phyloP scores from a whole-genome alignment of 2,888 invertebrate genomes.

The Hydriomena furcata region DNA sequence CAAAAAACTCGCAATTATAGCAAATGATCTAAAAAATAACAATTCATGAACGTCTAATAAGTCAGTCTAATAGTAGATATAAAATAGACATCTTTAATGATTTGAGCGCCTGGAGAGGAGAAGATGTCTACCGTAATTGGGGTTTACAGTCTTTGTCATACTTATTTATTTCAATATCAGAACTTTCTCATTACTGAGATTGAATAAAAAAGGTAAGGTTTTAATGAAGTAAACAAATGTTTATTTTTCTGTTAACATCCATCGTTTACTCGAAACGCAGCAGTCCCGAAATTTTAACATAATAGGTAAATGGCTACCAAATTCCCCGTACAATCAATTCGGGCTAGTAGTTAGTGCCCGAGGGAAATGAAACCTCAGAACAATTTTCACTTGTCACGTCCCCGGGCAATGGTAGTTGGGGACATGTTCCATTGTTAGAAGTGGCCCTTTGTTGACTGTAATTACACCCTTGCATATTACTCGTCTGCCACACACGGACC shows the following conservation, averaged over 20 bases:
- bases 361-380: slow-evolving; percentile 5
- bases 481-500: slow-evolving; percentile 64
- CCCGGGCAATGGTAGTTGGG: neutral
- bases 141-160: no score
- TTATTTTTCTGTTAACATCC: neutral
- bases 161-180: no score
- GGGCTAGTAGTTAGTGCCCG: neutral
- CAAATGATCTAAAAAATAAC: slow-evolving; percentile 39
- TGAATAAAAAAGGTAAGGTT: no score
- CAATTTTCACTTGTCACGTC: slow-evolving; percentile 4
- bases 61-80: no score
- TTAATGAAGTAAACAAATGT: no score
- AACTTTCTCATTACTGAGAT: no score
- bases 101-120: no score
- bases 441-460: slow-evolving; percentile 38
- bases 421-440: slow-evolving; percentile 17
- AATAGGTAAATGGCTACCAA: no score
- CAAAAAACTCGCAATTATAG: slow-evolving; percentile 46
- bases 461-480: slow-evolving; percentile 61
- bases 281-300: no score
- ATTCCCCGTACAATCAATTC: neutral
- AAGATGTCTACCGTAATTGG: no score
- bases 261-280: neutral
- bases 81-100: no score
- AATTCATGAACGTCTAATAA: no score